These are phyloP conservation scores for Phylloscopus whistleri DNA, from an alignment of 2,113 vertebrate genomes.

Conservation along the genomic window DNA sequence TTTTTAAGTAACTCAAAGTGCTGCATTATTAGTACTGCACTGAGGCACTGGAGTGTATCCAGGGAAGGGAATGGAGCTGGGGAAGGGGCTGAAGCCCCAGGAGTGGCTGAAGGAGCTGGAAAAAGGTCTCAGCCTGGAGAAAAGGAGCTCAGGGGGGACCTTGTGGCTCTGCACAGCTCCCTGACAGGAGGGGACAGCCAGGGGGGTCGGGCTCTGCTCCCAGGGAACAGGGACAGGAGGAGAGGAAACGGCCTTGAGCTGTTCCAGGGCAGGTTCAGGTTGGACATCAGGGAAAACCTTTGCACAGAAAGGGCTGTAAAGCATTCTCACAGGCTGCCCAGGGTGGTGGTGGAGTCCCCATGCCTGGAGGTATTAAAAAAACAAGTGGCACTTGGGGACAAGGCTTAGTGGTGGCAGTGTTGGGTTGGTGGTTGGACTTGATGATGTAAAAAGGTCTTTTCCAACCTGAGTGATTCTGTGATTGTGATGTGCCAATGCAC, in stretches of 20 bases:
- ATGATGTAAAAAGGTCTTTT: not conserved
- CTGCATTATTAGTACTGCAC: not conserved
- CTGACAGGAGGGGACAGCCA: accelerated
- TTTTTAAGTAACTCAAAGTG: not conserved
- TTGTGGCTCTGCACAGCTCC: not conserved
- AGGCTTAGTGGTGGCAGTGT: not conserved
- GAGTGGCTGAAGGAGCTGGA: not conserved
- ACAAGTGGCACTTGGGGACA: not conserved
- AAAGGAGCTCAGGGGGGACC: not conserved
- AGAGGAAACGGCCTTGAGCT: accelerated
- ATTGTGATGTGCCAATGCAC: not conserved
- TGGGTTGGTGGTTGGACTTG: not conserved
- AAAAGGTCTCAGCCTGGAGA: not conserved
- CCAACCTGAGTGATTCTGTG: not conserved
- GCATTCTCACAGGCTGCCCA: not conserved
- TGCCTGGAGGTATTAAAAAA: not conserved
- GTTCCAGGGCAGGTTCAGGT: accelerated
- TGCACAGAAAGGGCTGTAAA: not conserved
- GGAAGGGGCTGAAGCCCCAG: not conserved
- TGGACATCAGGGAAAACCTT: not conserved
- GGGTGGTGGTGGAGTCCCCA: not conserved
- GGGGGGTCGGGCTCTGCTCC: accelerated
- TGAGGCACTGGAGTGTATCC: not conserved
- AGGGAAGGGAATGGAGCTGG: not conserved
- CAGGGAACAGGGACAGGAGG: accelerated